Evolutionary conservation across 2,113 vertebrate species (phyloP).

Genomic region (Ranitomeya imitator): DNA sequence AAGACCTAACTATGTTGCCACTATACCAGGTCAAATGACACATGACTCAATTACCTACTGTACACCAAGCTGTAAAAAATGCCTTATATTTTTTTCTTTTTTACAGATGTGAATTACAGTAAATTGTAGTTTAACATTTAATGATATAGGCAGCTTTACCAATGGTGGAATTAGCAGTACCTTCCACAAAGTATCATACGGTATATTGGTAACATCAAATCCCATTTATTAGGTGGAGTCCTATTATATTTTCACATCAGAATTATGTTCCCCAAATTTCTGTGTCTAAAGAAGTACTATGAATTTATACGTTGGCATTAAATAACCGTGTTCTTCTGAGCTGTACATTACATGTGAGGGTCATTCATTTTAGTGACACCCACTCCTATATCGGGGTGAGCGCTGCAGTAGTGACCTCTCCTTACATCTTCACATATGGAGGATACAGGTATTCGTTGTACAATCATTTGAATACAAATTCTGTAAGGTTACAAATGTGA

Average conservation of each 20-base stretch:
- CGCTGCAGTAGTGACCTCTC: too few species aligned
- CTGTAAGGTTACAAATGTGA: not conserved
- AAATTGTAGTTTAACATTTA: not conserved
- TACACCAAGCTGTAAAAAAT: not conserved
- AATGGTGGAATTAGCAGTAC: not conserved
- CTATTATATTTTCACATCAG: not conserved
- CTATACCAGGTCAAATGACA: too few species aligned
- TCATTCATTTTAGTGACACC: not conserved
- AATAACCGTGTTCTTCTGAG: not conserved
- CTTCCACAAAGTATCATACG: not conserved
- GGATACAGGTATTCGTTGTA: not conserved
- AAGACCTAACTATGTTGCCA: not conserved
- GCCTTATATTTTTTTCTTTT: not conserved
- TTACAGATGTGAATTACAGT: not conserved
- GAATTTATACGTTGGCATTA: not conserved
- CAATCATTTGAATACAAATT: not conserved
- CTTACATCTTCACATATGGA: not conserved
- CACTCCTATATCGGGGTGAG: too few species aligned
- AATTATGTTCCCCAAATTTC: not conserved
- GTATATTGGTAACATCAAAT: not conserved
- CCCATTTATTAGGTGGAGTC: not conserved
- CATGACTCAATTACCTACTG: not conserved
- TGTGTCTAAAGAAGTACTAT: not conserved
- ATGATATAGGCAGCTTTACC: not conserved
- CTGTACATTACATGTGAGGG: not conserved